phyloP scores from a whole-genome alignment of 2,113 vertebrate genomes.

The Martes martes region DNA sequence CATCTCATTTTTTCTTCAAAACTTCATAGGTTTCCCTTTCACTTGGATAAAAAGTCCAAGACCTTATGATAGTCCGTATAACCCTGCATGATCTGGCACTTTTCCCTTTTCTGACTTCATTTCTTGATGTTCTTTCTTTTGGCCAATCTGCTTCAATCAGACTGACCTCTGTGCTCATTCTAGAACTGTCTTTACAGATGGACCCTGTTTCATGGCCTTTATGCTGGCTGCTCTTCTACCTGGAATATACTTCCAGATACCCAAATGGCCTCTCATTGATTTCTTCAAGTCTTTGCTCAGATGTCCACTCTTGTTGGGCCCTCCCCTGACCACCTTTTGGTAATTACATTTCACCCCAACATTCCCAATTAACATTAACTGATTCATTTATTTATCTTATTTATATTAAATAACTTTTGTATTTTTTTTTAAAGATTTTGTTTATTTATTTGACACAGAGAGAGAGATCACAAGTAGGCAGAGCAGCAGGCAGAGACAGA shows the following conservation, averaged over 20 bases:
- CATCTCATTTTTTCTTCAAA: background rate
- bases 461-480: no score
- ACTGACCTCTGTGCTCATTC: background rate
- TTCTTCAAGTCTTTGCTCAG: background rate
- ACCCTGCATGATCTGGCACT: background rate
- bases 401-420: background rate
- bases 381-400: background rate
- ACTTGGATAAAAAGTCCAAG: background rate
- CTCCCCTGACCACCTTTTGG: background rate
- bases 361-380: background rate
- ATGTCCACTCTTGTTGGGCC: background rate
- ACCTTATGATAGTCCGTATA: background rate
- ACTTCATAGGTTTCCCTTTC: background rate
- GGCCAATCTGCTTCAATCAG: background rate
- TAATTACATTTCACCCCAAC: rapidly evolving
- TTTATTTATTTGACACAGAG: no score
- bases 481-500: no score
- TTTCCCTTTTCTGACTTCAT: background rate
- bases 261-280: background rate
- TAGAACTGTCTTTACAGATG: no score
- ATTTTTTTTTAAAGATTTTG: background rate
- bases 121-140: background rate
- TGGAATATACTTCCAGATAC: background rate
- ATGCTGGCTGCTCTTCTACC: rapidly evolving
- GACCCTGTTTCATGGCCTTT: background rate